Evolutionary conservation across 2,888 invertebrate genomes (phyloP).

Genomic region (Callyntrura sp.): DNA sequence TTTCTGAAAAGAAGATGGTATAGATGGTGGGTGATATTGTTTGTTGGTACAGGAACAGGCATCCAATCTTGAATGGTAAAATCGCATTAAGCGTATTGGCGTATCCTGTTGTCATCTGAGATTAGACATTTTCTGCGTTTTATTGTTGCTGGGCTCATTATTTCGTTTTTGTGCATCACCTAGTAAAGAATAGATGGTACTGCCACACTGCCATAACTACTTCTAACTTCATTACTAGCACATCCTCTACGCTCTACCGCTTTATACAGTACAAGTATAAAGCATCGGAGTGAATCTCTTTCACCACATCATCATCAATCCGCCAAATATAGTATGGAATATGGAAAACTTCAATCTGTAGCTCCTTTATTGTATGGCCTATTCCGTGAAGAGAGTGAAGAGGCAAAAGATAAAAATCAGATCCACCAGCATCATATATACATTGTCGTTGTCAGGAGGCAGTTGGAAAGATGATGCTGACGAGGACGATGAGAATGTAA

Average conservation of each 20-base stretch:
- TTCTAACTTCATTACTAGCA: neutral
- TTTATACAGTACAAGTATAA: too few species aligned
- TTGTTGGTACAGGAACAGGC: too few species aligned
- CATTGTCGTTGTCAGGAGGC: neutral
- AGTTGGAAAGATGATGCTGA: neutral
- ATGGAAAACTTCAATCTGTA: constrained; percentile 19
- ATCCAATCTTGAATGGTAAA: constrained; percentile 46
- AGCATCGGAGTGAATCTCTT: constrained; percentile 22
- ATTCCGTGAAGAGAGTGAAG: constrained; percentile 2
- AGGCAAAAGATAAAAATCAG: constrained; percentile 57
- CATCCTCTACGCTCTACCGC: neutral
- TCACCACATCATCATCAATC: neutral
- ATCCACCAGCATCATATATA: neutral
- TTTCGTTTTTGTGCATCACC: constrained; percentile 5
- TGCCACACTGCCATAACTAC: neutral
- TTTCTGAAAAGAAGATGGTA: too few species aligned
- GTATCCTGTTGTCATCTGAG: neutral
- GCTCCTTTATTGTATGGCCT: neutral
- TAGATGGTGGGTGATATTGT: too few species aligned
- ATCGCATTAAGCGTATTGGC: constrained; percentile 23
- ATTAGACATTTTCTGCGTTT: constrained; percentile 16
- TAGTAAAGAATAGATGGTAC: neutral
- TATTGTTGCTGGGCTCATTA: constrained; percentile 43
- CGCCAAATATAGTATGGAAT: constrained; percentile 58
- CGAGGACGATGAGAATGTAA: constrained; percentile 72